Conservation (phyloP, 2,113 vertebrate genomes). For the Leucoraja erinaceus region DNA sequence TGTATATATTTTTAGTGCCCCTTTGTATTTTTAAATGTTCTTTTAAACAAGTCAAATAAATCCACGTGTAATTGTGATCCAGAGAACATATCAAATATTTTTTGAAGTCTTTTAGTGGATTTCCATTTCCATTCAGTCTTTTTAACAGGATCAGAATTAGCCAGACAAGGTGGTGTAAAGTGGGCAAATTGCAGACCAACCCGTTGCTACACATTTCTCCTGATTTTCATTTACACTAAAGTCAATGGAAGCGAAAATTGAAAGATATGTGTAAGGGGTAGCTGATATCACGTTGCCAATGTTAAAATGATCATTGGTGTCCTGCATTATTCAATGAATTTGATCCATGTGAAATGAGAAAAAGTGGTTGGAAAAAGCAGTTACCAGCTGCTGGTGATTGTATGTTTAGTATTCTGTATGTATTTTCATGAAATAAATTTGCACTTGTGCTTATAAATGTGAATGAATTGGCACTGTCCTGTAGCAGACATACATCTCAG, state of each 20-base stretch:
- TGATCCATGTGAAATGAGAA: neutral
- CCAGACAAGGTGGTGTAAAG: neutral
- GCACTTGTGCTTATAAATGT: slow-evolving; percentile 35
- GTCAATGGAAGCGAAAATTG: neutral
- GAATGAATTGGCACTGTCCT: neutral
- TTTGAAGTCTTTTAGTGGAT: neutral
- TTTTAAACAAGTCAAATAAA: neutral
- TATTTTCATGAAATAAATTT: slow-evolving; percentile 37
- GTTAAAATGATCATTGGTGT: neutral
- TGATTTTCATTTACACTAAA: neutral
- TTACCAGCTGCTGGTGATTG: slow-evolving; percentile 19
- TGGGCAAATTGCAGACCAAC: neutral
- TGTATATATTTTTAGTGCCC: neutral
- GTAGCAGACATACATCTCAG: neutral
- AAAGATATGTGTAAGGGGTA: neutral
- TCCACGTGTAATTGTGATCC: neutral
- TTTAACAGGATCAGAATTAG: neutral
- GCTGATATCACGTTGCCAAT: neutral
- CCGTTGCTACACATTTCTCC: neutral
- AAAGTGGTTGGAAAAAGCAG: slow-evolving; percentile 22
- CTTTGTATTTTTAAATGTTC: neutral
- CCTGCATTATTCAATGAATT: neutral
- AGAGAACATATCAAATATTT: neutral
- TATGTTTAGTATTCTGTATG: slow-evolving; percentile 11
- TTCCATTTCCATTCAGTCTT: neutral